phyloP scores from a whole-genome alignment of 2,888 invertebrate genomes.

The Ichneumoninae sp. region DNA sequence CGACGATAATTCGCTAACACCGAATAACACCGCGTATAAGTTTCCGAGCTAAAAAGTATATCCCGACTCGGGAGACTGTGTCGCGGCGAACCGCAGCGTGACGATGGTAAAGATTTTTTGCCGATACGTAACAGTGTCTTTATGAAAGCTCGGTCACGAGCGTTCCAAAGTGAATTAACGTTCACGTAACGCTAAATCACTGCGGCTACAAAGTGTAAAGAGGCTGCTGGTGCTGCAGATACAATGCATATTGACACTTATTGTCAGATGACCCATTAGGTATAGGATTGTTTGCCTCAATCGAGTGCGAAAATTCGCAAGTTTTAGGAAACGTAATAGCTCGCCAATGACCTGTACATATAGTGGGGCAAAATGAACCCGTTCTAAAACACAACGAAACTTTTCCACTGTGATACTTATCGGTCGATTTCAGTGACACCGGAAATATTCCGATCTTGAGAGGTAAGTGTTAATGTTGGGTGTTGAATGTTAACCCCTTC shows the following conservation, averaged over 20 bases:
- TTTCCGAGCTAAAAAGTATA: slow-evolving; percentile 43
- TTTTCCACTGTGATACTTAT: no score
- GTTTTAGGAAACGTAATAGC: background rate
- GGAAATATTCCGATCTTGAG: no score
- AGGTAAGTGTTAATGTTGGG: no score
- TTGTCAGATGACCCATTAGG: background rate
- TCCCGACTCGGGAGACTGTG: slow-evolving; percentile 33
- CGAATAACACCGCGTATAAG: background rate
- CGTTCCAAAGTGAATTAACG: slow-evolving; percentile 45
- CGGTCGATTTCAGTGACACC: no score
- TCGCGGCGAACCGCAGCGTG: background rate
- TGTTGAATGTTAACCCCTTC: no score
- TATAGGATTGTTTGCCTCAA: background rate
- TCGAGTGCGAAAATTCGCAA: slow-evolving; percentile 5
- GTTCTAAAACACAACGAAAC: no score
- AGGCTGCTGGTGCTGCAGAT: background rate
- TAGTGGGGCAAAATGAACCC: background rate
- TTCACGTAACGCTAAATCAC: slow-evolving; percentile 51
- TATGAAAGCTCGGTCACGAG: slow-evolving; percentile 49
- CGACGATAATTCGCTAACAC: slow-evolving; percentile 34
- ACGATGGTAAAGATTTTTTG: slow-evolving; percentile 9
- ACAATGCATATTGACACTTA: slow-evolving; percentile 23
- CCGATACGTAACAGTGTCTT: slow-evolving; percentile 23
- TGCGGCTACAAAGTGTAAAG: slow-evolving; percentile 21
- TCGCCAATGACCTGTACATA: background rate